Evolutionary conservation across 37 sponge, comb jelly and placozoan genomes (phyloP).

Genomic region (Chondrosia reniformis): DNA sequence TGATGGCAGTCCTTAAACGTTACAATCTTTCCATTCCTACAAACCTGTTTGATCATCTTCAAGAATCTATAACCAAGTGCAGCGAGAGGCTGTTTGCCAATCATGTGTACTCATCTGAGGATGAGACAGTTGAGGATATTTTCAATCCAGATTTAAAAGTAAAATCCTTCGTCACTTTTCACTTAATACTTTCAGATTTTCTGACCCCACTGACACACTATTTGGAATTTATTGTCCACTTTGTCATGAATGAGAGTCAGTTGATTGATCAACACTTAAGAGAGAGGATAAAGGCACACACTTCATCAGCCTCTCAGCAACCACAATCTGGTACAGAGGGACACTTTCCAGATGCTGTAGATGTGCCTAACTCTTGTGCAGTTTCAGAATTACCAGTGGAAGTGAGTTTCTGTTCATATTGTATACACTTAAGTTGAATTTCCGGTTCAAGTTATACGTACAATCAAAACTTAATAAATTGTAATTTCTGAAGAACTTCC

Average conservation of each 20-base stretch:
- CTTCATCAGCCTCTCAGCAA: neutral
- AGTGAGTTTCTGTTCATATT: too few species aligned
- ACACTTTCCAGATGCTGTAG: too few species aligned
- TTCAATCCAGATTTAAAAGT: neutral
- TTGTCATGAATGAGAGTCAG: constrained; percentile 50
- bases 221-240: constrained; percentile 52
- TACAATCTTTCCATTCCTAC: neutral
- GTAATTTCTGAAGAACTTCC: too few species aligned
- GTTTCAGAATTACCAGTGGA: too few species aligned
- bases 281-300: constrained; percentile 22
- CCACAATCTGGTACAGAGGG: too few species aligned
- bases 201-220: constrained; percentile 29
- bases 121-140: neutral
- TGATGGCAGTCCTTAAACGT: neutral
- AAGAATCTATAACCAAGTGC: neutral
- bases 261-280: constrained; percentile 60
- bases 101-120: neutral
- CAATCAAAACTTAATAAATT: too few species aligned
- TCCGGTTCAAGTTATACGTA: too few species aligned
- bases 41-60: neutral
- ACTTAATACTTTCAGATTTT: constrained; percentile 13
- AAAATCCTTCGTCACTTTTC: constrained; percentile 7
- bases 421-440: too few species aligned
- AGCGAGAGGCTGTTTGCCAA: neutral
- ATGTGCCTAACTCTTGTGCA: too few species aligned